A percentile compares a stretch with the other conserved stretches of the same genome.
phyloP scores from a whole-genome alignment of 2,888 invertebrate genomes.

The Lasioglossum zephyrum region DNA sequence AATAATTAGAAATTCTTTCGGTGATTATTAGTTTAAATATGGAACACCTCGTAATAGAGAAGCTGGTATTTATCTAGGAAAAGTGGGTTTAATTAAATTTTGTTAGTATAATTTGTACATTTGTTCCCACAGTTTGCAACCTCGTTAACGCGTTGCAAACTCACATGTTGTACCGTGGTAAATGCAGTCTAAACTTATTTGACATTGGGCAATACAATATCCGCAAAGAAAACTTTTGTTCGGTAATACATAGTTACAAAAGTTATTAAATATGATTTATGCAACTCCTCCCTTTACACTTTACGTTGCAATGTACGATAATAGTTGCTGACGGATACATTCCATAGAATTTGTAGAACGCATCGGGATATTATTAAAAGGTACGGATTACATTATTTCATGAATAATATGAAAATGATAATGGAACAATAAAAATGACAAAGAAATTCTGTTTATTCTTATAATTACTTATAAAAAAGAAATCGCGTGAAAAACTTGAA shows the following conservation, averaged over 20 bases:
- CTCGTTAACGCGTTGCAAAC: not conserved
- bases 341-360: not conserved
- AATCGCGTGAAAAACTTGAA: too few relatives aligned
- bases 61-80: not conserved
- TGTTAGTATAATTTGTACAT: not conserved
- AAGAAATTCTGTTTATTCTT: not conserved
- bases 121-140: not conserved
- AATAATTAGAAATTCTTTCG: not conserved
- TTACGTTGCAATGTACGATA: not conserved
- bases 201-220: not conserved
- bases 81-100: conserved; percentile 2
- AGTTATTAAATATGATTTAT: not conserved
- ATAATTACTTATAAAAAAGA: not conserved
- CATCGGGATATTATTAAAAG: not conserved
- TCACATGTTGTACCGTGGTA: not conserved
- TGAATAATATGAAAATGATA: not conserved
- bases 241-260: not conserved
- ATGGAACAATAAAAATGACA: not conserved
- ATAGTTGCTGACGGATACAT: not conserved
- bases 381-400: not conserved
- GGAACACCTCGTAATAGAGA: not conserved
- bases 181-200: not conserved
- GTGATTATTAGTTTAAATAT: not conserved
- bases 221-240: not conserved
- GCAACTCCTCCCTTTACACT: not conserved